Evolutionary conservation across 1,140 invertebrate species (phyloP), one percentile per base, ranked within the genome.

Genomic region (Homalodisca vitripennis): DNA sequence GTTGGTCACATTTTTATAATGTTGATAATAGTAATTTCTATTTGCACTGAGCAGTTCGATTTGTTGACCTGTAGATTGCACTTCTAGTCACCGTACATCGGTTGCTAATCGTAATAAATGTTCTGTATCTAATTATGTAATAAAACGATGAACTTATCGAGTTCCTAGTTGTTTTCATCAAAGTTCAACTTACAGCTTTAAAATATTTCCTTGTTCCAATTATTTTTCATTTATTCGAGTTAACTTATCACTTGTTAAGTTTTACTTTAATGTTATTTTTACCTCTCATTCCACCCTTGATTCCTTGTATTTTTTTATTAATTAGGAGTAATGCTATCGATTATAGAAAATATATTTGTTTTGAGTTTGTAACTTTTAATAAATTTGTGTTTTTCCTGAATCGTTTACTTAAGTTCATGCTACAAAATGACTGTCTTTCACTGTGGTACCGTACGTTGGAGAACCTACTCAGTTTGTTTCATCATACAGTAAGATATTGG

Each of bases 1-100:
- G 26, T 10, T 26, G 29, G 14, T 30, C 55, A 60, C 55, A 30
- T 60, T 60, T 60, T 60, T 60, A 60, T 29, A 60, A 60, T 27
- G 55, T 60, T 60, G 55, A 60, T 30, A 26, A n/a, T 27, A 60
- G 55, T 60, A 29, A 12, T 51, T 27, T 26, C 13, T 14, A 14
- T 30, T 13, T 24, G 24, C 55, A 22, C 14, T 20, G 12, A n/a
- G 24, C n/a, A 60, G 14, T 60, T 6, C 26, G 14, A 27, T 30
- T 13, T 30, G 12, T 10, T 27, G 13, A 27, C 27, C 55, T 60
- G 27, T 60, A 60, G 55, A 51, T 51, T 22, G 48, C 22, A 13
- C 55, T 22, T 60, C 55, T 60, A 26, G 55, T 60, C 55, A 60
- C 27, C 55, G 27, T 14, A 27, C 27, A n/a, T 30, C 27, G 55